Percentiles rank a stretch among this genome's conserved stretches.
These are phyloP conservation scores for Danio tinwini DNA, from an alignment of 2,797 vertebrate species.

Conservation along the genomic window DNA sequence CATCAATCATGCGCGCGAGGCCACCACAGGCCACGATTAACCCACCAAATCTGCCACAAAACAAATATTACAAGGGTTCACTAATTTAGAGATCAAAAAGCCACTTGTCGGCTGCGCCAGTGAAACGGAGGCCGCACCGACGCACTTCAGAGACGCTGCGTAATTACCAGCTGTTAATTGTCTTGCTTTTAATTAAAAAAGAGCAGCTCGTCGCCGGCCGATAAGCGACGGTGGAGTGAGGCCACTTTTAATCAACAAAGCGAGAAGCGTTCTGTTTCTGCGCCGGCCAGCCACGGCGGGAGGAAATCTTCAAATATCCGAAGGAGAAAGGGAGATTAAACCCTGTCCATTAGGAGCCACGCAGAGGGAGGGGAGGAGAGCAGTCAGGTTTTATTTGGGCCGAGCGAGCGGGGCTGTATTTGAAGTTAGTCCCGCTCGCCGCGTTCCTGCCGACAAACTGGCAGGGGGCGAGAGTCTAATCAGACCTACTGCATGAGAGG, in stretches of 20 bases:
- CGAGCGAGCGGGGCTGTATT: slow-evolving; percentile 87
- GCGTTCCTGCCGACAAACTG: slow-evolving; percentile 85
- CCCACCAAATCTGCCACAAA: slow-evolving; percentile 96
- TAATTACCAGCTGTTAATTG: slow-evolving; percentile 99
- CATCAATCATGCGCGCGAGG: slow-evolving; percentile 91
- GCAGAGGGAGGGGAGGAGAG: slow-evolving; percentile 61
- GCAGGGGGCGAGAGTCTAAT: slow-evolving; percentile 92
- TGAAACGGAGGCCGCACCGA: slow-evolving; percentile 97
- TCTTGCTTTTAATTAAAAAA: slow-evolving; percentile 99
- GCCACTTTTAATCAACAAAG: slow-evolving; percentile 99
- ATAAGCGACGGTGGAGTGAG: slow-evolving; percentile 94
- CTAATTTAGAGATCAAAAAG: slow-evolving; percentile 99
- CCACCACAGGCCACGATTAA: slow-evolving; percentile 96
- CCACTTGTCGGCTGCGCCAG: slow-evolving; percentile 99
- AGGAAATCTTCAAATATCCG: slow-evolving; percentile 99
- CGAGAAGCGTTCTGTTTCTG: slow-evolving; percentile 93
- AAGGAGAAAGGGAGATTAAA: slow-evolving; percentile 91
- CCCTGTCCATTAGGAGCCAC: slow-evolving; percentile 90
- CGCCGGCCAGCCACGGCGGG: slow-evolving; percentile 87
- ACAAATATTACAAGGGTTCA: slow-evolving; percentile 99
- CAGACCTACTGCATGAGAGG: slow-evolving; percentile 87
- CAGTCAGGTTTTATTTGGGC: slow-evolving; percentile 98
- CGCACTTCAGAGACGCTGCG: slow-evolving; percentile 95
- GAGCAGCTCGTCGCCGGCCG: slow-evolving; percentile 94
- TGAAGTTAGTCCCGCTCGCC: slow-evolving; percentile 91